Evolutionary conservation across 1,140 invertebrate species (phyloP).

Genomic region (Lasioglossum baleicum): DNA sequence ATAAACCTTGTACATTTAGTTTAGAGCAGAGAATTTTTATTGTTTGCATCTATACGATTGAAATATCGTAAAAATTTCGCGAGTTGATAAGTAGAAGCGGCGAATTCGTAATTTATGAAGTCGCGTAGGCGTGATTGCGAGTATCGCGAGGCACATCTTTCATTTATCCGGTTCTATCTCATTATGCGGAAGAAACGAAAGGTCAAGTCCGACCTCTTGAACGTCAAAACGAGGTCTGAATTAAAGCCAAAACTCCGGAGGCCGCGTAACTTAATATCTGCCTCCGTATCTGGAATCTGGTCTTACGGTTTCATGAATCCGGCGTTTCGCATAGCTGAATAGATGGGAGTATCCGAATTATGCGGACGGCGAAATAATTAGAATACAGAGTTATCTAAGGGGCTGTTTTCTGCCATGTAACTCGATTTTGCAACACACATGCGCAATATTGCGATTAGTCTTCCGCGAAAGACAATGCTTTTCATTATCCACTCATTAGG

Average conservation of each 20-base stretch:
- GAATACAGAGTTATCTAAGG: conserved; percentile 5
- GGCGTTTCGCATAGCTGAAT: conserved; percentile 37
- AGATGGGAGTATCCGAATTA: conserved; percentile 25
- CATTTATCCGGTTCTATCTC: conserved; percentile 4
- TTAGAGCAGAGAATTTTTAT: too few species aligned
- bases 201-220: conserved; percentile 25
- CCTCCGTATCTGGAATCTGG: conserved; percentile 23
- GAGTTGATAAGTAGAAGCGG: background rate
- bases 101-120: background rate
- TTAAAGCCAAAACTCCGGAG: conserved; percentile 28
- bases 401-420: conserved; percentile 1
- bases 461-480: background rate
- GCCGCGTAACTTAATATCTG: conserved; percentile 33
- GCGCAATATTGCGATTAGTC: too few species aligned
- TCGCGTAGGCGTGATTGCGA: background rate
- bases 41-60: too few species aligned
- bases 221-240: conserved; percentile 20
- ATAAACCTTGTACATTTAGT: too few species aligned
- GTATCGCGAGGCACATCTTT: background rate
- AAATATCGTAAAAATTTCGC: background rate
- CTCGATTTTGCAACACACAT: background rate
- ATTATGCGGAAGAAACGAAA: background rate
- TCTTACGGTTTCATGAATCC: conserved; percentile 6
- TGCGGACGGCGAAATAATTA: conserved; percentile 35
- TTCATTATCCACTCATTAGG: background rate